A percentile compares a stretch with the other conserved stretches of the same genome.
These are phyloP conservation scores for Tenthredo notha DNA, from an alignment of 2,888 invertebrate species.

Conservation along the genomic window DNA sequence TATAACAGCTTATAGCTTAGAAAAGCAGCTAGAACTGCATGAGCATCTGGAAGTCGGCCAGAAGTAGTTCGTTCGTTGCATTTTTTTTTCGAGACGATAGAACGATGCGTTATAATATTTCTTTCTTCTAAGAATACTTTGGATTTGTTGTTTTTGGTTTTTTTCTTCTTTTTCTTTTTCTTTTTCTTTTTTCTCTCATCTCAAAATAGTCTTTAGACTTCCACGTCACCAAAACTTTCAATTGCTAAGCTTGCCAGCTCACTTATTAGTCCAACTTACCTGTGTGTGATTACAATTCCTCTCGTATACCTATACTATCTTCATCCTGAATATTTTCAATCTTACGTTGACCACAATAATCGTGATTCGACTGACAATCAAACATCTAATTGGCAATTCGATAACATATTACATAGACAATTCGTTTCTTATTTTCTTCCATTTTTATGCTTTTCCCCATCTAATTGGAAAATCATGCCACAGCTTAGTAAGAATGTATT, in stretches of 20 bases:
- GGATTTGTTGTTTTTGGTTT: neutral
- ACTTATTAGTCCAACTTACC: neutral
- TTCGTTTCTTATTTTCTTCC: neutral
- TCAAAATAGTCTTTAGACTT: neutral
- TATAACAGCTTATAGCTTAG: neutral
- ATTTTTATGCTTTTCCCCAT: too few relatives aligned
- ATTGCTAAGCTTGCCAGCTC: neutral
- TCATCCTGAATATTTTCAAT: neutral
- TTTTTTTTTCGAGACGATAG: constrained; percentile 39
- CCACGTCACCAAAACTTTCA: constrained; percentile 31
- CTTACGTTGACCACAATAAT: neutral
- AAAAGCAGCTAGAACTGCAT: neutral
- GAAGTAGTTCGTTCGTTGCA: constrained; percentile 33
- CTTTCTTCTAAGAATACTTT: neutral
- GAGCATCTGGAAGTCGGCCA: constrained; percentile 48
- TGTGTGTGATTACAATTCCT: neutral
- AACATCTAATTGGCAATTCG: neutral
- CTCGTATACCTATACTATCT: neutral
- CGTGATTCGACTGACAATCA: neutral
- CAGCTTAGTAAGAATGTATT: too few relatives aligned
- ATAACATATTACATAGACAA: neutral
- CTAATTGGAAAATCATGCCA: too few relatives aligned
- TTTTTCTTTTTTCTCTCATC: neutral
- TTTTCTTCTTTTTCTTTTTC: neutral
- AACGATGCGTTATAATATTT: constrained; percentile 20